Conservation (phyloP, 2,113 vertebrate species). For the Muntiacus reevesi region DNA sequence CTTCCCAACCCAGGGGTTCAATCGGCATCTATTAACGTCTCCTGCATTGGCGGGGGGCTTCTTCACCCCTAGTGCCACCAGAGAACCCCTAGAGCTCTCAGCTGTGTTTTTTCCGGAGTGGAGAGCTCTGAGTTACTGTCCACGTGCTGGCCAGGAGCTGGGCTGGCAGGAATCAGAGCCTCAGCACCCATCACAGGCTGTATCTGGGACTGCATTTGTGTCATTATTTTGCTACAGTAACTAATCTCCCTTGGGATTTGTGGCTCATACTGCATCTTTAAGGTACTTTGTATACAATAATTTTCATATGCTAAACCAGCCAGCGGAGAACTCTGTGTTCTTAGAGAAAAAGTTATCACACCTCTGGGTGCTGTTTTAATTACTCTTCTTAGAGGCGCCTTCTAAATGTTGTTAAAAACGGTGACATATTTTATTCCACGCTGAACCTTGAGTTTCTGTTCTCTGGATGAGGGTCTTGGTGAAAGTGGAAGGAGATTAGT, state of each 20-base stretch:
- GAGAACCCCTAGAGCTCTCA: background rate
- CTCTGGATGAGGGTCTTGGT: background rate
- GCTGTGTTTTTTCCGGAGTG: background rate
- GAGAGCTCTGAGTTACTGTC: background rate
- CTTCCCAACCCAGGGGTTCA: background rate
- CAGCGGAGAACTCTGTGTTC: background rate
- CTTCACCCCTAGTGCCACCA: background rate
- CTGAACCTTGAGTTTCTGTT: background rate
- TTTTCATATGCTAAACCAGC: background rate
- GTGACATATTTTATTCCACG: background rate
- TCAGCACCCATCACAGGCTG: background rate
- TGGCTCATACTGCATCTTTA: background rate
- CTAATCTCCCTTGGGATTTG: background rate
- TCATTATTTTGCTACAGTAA: background rate
- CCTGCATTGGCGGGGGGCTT: background rate
- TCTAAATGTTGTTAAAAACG: slow-evolving; percentile 11
- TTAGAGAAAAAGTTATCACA: background rate
- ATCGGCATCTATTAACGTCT: background rate
- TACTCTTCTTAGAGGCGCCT: background rate
- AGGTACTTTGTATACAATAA: background rate
- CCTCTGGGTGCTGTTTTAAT: slow-evolving; percentile 9
- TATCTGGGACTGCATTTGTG: background rate
- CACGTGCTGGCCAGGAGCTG: background rate
- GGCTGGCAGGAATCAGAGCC: background rate
- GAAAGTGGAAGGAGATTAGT: no score